phyloP scores from a whole-genome alignment of 2,113 vertebrate species.

The Girardinichthys multiradiatus region DNA sequence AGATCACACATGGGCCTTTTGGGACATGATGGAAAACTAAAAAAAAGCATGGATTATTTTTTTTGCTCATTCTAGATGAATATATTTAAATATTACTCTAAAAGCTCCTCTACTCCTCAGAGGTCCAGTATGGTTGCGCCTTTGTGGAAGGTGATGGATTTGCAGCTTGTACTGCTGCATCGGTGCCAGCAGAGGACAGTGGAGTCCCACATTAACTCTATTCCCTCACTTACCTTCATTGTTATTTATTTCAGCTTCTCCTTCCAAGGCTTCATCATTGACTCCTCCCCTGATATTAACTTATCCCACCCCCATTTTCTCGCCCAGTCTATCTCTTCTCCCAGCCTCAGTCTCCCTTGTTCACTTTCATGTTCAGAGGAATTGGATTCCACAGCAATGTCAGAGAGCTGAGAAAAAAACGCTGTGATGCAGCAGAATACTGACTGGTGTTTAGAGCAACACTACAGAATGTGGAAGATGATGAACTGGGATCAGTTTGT shows the following conservation, averaged over 20 bases:
- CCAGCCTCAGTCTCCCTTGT: conserved; percentile 7
- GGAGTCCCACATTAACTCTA: conserved; percentile 13
- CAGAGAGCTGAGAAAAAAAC: conserved; percentile 32
- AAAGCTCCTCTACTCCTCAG: not conserved
- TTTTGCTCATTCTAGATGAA: not conserved
- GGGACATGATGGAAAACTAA: not conserved
- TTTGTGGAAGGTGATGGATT: not conserved
- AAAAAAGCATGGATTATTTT: not conserved
- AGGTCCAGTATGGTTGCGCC: not conserved
- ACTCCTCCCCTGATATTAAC: not conserved
- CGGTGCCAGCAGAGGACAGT: conserved; percentile 56
- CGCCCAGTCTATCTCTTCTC: not conserved
- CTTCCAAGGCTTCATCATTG: not conserved
- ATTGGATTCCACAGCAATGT: conserved; percentile 50
- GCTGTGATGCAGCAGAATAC: conserved; percentile 45
- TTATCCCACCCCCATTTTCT: not conserved
- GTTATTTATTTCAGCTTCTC: not conserved
- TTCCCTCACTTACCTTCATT: not conserved
- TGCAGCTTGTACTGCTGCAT: conserved; percentile 27
- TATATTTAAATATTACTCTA: not conserved
- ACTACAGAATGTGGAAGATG: not conserved
- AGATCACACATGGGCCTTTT: not conserved
- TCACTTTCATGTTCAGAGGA: conserved; percentile 27
- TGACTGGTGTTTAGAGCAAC: not conserved
- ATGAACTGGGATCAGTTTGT: conserved; percentile 32